Evolutionary conservation across 2,888 invertebrate genomes (phyloP).

Genomic region (Acleris literana): DNA sequence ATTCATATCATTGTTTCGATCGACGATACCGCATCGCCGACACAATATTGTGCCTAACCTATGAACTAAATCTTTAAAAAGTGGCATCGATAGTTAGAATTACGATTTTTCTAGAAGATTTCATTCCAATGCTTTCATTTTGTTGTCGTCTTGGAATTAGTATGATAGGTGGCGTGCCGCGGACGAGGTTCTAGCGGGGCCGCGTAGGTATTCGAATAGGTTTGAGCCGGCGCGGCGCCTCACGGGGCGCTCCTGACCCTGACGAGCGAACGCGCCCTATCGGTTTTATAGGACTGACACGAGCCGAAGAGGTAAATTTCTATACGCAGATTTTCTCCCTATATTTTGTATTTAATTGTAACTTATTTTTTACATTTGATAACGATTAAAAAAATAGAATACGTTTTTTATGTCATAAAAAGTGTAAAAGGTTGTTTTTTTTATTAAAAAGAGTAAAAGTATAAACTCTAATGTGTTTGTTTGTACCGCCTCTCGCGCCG

Average conservation of each 20-base stretch:
- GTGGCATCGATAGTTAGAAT: slow-evolving; percentile 21
- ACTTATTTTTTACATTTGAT: slow-evolving; percentile 43
- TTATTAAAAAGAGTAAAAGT: slow-evolving; percentile 73
- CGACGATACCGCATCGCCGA: slow-evolving; percentile 17
- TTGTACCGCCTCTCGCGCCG: slow-evolving; percentile 50
- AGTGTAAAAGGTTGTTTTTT: slow-evolving; percentile 63
- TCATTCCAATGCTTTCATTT: slow-evolving; percentile 26
- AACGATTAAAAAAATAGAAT: slow-evolving; percentile 42
- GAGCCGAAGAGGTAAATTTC: slow-evolving; percentile 63
- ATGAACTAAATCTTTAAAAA: slow-evolving; percentile 26
- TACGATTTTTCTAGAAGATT: slow-evolving; percentile 14
- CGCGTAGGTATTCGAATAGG: no score
- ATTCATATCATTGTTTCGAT: slow-evolving; percentile 33
- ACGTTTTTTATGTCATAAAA: slow-evolving; percentile 59
- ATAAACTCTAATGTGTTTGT: slow-evolving; percentile 67
- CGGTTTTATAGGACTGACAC: slow-evolving; percentile 30
- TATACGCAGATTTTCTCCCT: slow-evolving; percentile 54
- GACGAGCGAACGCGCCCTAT: neutral
- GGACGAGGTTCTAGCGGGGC: neutral
- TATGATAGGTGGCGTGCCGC: neutral
- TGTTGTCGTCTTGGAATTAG: slow-evolving; percentile 2
- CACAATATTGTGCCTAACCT: slow-evolving; percentile 29
- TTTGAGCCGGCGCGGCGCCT: neutral
- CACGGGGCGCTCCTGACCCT: no score
- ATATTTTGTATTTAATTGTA: slow-evolving; percentile 41